A percentile compares a stretch with the other conserved stretches of the same genome.
phyloP scores from a whole-genome alignment of 2,888 invertebrate species.

The Holacanthella duospinosa region DNA sequence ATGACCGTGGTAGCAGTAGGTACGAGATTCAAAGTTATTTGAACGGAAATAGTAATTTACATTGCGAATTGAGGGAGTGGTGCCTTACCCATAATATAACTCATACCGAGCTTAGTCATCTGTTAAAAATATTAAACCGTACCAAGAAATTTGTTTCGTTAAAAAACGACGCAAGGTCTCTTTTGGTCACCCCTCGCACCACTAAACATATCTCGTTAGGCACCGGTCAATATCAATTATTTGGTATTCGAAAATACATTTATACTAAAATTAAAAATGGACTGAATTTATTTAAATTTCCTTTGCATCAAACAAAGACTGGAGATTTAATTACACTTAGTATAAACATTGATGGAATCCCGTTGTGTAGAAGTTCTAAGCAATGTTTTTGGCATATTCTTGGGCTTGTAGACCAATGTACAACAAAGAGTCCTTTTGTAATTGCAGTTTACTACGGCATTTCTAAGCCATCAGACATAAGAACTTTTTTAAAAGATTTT shows the following conservation, averaged over 20 bases:
- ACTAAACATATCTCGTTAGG: neutral
- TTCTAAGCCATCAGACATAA: neutral
- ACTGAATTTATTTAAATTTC: neutral
- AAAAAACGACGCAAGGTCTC: constrained; percentile 1
- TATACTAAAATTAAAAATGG: neutral
- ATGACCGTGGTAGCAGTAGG: neutral
- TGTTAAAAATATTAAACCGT: constrained; percentile 6
- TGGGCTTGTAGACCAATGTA: neutral
- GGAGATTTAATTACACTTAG: too few species aligned
- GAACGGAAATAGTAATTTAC: neutral
- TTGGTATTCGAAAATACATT: neutral
- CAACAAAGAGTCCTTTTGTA: neutral
- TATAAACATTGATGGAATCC: constrained; percentile 4
- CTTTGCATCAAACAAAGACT: neutral
- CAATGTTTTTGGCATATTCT: constrained; percentile 4
- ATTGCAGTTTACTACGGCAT: neutral
- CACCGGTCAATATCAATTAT: neutral
- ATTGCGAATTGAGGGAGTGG: neutral
- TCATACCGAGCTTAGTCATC: neutral
- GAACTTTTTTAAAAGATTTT: neutral
- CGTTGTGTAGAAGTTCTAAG: neutral
- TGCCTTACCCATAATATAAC: neutral
- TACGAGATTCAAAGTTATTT: too few species aligned
- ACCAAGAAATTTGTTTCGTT: too few species aligned
- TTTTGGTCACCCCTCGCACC: neutral